A percentile compares a stretch with the other conserved stretches of the same genome.
These are phyloP conservation scores for Silurus meridionalis DNA, from an alignment of 2,113 vertebrate species.

Conservation along the genomic window DNA sequence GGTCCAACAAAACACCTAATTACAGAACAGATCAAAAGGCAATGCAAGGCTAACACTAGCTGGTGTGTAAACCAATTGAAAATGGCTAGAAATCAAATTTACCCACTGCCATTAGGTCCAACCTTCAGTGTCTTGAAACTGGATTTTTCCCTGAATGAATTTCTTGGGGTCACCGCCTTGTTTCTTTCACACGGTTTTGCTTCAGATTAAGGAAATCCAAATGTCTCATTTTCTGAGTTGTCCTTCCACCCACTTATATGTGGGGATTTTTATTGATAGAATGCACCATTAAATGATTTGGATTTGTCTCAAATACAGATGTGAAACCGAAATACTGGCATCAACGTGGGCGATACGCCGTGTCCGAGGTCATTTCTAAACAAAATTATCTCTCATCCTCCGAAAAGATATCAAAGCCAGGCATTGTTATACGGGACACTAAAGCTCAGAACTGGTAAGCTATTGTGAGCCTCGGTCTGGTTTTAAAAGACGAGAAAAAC, in stretches of 20 bases:
- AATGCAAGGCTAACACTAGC: background rate
- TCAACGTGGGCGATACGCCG: constrained; percentile 4
- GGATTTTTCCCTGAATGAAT: background rate
- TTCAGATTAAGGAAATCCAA: background rate
- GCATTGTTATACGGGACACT: background rate
- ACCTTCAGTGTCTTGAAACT: background rate
- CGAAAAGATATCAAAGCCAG: constrained; percentile 17
- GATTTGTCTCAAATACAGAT: constrained; percentile 13
- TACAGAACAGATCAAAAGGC: background rate
- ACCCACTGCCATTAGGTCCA: background rate
- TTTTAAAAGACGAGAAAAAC: constrained; percentile 7
- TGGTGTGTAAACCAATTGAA: background rate
- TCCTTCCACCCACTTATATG: background rate
- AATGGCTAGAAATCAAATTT: background rate
- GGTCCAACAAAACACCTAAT: background rate
- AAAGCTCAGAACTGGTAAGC: background rate
- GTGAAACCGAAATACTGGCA: background rate
- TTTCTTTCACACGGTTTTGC: background rate
- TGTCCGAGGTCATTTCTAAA: background rate
- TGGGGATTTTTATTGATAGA: background rate
- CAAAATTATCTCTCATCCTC: constrained; percentile 8
- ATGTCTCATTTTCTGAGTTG: background rate
- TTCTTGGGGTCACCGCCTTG: background rate
- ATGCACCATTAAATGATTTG: background rate
- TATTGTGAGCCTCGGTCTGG: background rate